Conservation (phyloP, 2,888 invertebrate genomes). For the Amphipoea lucens region DNA sequence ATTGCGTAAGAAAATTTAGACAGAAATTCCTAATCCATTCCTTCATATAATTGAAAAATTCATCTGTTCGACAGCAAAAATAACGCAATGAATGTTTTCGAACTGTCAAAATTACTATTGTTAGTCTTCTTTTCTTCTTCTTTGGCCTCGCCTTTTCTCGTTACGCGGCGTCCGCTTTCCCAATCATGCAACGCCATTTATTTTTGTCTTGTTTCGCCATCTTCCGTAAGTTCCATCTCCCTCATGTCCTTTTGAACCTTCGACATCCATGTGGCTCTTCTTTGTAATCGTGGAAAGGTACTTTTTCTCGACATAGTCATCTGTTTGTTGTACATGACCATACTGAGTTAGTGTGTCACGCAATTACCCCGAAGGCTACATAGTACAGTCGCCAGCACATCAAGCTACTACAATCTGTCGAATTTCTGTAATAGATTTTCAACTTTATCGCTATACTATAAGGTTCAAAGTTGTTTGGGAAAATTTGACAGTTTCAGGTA, state of each 20-base stretch:
- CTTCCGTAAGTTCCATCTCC: not conserved
- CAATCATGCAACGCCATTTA: not conserved
- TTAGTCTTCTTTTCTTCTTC: not conserved
- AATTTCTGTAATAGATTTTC: too few species aligned
- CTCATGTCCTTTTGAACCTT: not conserved
- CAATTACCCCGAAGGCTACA: too few species aligned
- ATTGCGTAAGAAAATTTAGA: too few species aligned
- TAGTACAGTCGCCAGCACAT: too few species aligned
- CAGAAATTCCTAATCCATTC: not conserved
- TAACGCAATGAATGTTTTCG: not conserved
- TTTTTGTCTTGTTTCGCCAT: not conserved
- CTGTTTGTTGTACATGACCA: not conserved
- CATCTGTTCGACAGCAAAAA: not conserved
- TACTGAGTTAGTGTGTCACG: not conserved
- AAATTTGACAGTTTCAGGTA: too few species aligned
- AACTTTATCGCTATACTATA: too few species aligned
- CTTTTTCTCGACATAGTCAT: not conserved
- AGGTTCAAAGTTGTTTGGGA: too few species aligned
- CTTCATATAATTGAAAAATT: not conserved
- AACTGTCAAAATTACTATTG: not conserved
- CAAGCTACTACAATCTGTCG: too few species aligned
- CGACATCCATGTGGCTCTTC: not conserved
- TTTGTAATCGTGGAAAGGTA: not conserved
- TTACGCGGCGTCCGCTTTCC: not conserved
- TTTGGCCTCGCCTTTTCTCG: not conserved